phyloP scores from a whole-genome alignment of 1,140 invertebrate genomes.

The Lanistes nyassanus region DNA sequence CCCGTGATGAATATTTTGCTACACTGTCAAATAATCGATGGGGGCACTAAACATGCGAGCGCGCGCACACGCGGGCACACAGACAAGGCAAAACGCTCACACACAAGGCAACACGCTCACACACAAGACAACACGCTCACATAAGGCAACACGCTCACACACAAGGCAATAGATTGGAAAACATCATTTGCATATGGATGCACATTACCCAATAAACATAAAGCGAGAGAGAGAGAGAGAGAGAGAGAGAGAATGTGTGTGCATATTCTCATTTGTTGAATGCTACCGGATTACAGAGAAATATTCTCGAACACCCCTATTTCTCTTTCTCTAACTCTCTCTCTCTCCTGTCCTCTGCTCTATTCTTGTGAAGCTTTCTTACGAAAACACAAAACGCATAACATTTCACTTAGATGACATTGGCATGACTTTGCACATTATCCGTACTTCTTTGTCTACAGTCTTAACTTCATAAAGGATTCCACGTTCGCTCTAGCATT shows the following conservation, averaged over 20 bases:
- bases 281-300: not conserved
- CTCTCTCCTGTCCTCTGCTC: not conserved
- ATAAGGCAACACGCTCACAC: not conserved
- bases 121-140: not conserved
- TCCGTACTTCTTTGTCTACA: not conserved
- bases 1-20: too few species aligned
- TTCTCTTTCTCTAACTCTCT: not conserved
- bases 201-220: not conserved
- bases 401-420: too few species aligned
- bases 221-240: too few species aligned
- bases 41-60: not conserved
- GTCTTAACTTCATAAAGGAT: not conserved
- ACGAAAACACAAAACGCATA: too few species aligned
- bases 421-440: too few species aligned
- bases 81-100: not conserved
- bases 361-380: too few species aligned
- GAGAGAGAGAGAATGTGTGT: too few species aligned
- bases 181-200: not conserved
- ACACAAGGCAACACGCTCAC: not conserved
- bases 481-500: too few species aligned
- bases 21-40: too few species aligned
- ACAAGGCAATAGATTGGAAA: not conserved
- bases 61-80: not conserved
- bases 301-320: not conserved
- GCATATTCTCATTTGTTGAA: not conserved